phyloP scores from a whole-genome alignment of 2,888 invertebrate genomes.

The Branchellion lobata region DNA sequence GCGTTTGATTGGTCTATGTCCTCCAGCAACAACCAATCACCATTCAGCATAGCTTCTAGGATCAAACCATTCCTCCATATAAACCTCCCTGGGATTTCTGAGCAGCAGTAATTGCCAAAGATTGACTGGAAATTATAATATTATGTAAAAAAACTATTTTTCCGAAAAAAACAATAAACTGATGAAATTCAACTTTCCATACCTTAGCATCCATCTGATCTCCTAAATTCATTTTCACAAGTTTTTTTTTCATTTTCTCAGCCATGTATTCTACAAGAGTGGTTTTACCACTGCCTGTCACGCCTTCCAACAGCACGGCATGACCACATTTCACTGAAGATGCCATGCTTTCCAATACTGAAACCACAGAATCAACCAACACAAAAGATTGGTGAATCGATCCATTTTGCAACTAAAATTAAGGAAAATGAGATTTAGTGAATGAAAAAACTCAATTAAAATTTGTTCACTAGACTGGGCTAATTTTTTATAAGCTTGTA shows the following conservation, averaged over 20 bases:
- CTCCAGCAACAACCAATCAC: conserved; percentile 85
- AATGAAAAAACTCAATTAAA: neutral
- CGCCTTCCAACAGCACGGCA: conserved; percentile 82
- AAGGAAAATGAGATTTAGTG: neutral
- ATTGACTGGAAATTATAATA: conserved; percentile 67
- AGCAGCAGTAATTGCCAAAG: conserved; percentile 87
- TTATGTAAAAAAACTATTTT: neutral
- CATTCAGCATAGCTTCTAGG: conserved; percentile 68
- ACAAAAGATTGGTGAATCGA: conserved; percentile 63
- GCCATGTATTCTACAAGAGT: conserved; percentile 83
- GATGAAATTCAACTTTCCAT: neutral
- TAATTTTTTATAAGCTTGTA: too few relatives aligned
- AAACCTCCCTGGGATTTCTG: conserved; percentile 95
- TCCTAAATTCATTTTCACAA: conserved; percentile 86
- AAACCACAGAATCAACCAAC: conserved; percentile 71
- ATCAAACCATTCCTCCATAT: conserved; percentile 92
- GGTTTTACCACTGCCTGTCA: conserved; percentile 93
- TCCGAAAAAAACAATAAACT: too few relatives aligned
- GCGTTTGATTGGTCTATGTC: conserved; percentile 90
- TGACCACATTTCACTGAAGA: conserved; percentile 78
- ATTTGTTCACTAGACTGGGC: neutral
- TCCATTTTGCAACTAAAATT: neutral
- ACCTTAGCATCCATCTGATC: conserved; percentile 94
- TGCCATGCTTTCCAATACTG: conserved; percentile 82
- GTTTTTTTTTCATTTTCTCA: conserved; percentile 62